Evolutionary conservation across 2,113 vertebrate genomes (phyloP), one percentile per base, ranked within the genome.

Genomic region (Microcebus griseorufus): DNA sequence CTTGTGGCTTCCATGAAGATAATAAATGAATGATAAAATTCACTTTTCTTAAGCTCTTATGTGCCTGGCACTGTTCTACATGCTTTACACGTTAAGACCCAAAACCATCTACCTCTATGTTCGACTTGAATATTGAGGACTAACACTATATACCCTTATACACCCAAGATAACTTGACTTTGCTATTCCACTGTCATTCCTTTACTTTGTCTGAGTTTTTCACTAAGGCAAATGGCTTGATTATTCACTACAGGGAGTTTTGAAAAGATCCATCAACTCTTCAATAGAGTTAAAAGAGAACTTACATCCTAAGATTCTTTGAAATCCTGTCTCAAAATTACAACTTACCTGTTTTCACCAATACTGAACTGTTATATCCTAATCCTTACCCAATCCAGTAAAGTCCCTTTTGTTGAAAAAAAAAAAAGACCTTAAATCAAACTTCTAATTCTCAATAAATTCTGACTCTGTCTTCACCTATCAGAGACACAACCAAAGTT

Each of bases 31-130:
- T 65, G 7, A 83, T 29, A 48, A 91, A 86, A 75, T 14, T 79
- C n/a, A 70, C 6, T 39, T 89, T 87, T 92, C 17, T 95, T 67
- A 93, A 95, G 23, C 42, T 93, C 25, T 96, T 93, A 58, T 18
- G 60, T 84, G 5, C 6, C 55, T 88, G 11, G 10, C 17, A 83
- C 5, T 83, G 37, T 79, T 90, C n/a, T 48, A 48, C 55, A 7
- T 76, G 23, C 6, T 84, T 48, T 25, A 53, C 29, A 16, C 20
- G 23, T 34, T 95, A 22, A 72, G 20, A 88, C 78, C 5, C 9
- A 27, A 91, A 94, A 64, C 5, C 32, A 37, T 53, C 39, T 62
- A 76, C 76, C 42, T 34, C 18, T 23, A 18, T 13, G 65, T 79
- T 51, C 64, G 88, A 16, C 18, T 65, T 82, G 32, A 37, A 79